Conservation (phyloP, 2,113 vertebrate genomes). For the Seriola rivoliana region DNA sequence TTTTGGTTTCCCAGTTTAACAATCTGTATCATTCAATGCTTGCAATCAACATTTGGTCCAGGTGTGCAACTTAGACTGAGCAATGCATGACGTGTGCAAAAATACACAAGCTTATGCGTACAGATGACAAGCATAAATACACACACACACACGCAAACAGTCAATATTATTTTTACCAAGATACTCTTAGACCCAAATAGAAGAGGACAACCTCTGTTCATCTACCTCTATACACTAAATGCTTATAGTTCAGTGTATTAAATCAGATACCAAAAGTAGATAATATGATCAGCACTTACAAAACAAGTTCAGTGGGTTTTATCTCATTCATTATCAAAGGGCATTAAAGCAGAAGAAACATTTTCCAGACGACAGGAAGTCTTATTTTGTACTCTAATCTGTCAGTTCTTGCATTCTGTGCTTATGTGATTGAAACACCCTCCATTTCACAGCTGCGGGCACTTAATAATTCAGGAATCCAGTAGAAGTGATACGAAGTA, state of each 20-base stretch:
- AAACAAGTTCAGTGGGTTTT: slow-evolving; percentile 2
- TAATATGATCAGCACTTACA: background rate
- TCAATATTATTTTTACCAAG: too few relatives aligned
- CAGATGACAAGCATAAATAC: background rate
- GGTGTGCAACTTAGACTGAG: slow-evolving; percentile 48
- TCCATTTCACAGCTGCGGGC: slow-evolving; percentile 20
- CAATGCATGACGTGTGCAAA: slow-evolving; percentile 25
- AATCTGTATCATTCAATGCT: slow-evolving; percentile 51
- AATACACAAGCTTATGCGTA: slow-evolving; percentile 4
- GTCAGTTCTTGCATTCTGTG: slow-evolving; percentile 18
- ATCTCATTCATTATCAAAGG: slow-evolving; percentile 13
- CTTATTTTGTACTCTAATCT: slow-evolving; percentile 13
- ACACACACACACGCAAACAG: background rate
- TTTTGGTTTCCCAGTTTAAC: slow-evolving; percentile 42
- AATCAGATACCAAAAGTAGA: too few relatives aligned
- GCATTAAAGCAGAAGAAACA: slow-evolving; percentile 22
- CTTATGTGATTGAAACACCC: slow-evolving; percentile 21
- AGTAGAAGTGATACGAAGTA: slow-evolving; percentile 4
- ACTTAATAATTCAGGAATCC: slow-evolving; percentile 38
- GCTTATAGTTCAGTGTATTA: background rate
- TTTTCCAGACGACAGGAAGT: slow-evolving; percentile 10
- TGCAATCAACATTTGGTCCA: slow-evolving; percentile 40
- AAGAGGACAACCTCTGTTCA: background rate
- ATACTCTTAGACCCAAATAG: background rate
- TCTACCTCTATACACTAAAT: background rate